Evolutionary conservation across 1,140 invertebrate genomes (phyloP).

Genomic region (Riptortus pedestris): DNA sequence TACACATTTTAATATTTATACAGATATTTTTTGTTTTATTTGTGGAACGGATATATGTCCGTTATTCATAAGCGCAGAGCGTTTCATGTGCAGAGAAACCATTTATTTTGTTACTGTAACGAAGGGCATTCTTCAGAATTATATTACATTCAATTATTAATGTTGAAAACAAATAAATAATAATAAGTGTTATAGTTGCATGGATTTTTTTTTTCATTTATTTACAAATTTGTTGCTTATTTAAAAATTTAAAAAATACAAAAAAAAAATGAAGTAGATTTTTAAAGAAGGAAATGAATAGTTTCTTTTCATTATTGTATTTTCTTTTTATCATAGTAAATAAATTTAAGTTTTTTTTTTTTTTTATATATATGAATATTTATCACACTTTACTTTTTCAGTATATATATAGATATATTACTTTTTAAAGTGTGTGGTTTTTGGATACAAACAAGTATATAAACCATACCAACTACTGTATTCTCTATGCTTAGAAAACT

Average conservation of each 20-base stretch:
- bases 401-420: constrained; percentile 12
- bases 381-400: neutral
- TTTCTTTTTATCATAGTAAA: constrained; percentile 15
- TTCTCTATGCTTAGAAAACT: constrained; percentile 16
- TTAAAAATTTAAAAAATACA: no score
- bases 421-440: neutral
- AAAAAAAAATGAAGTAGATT: neutral
- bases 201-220: constrained; percentile 5
- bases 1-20: neutral
- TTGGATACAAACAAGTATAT: constrained; percentile 13
- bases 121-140: constrained; percentile 17
- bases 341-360: constrained; percentile 12
- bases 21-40: constrained; percentile 3
- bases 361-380: constrained; percentile 12
- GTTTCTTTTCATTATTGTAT: constrained; percentile 6
- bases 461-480: constrained; percentile 7
- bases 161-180: constrained; percentile 18
- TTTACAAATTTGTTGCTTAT: constrained; percentile 9
- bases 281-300: neutral
- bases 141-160: constrained; percentile 6
- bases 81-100: neutral
- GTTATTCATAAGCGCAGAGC: no score
- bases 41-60: no score
- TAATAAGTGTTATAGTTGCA: constrained; percentile 15
- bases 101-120: constrained; percentile 16